Evolutionary conservation across 2,797 vertebrate genomes (phyloP).

Genomic region (Gila robusta): DNA sequence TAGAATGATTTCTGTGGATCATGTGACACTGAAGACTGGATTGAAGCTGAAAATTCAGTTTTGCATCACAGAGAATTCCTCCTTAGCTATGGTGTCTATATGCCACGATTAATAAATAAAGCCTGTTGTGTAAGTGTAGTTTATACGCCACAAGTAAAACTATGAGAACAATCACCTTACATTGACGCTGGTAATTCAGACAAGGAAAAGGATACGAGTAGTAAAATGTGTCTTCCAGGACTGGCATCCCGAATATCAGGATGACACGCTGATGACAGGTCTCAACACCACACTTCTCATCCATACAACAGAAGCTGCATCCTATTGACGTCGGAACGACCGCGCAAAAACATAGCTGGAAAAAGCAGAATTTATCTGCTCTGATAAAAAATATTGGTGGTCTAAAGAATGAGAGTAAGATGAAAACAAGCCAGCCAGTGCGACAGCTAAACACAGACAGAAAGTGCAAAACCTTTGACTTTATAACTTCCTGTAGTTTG

Average conservation of each 20-base stretch:
- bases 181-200: neutral
- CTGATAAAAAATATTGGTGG: neutral
- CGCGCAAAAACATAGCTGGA: neutral
- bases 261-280: constrained; percentile 34
- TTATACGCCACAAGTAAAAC: neutral
- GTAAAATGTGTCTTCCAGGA: constrained; percentile 67
- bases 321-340: constrained; percentile 15
- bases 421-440: neutral
- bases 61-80: no score
- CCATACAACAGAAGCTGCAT: neutral
- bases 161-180: neutral
- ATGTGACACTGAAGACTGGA: no score
- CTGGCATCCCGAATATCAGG: constrained; percentile 68
- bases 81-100: neutral
- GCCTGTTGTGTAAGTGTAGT: neutral
- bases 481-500: neutral
- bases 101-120: neutral
- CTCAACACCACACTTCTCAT: constrained; percentile 26
- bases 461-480: neutral
- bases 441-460: neutral
- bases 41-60: no score
- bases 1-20: no score
- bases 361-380: neutral
- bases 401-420: neutral
- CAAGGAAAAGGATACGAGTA: constrained; percentile 75